Percentiles rank a stretch among this genome's conserved stretches.
Evolutionary conservation across 2,113 vertebrate species (phyloP).

Genomic region (Gymnorhina tibicen): DNA sequence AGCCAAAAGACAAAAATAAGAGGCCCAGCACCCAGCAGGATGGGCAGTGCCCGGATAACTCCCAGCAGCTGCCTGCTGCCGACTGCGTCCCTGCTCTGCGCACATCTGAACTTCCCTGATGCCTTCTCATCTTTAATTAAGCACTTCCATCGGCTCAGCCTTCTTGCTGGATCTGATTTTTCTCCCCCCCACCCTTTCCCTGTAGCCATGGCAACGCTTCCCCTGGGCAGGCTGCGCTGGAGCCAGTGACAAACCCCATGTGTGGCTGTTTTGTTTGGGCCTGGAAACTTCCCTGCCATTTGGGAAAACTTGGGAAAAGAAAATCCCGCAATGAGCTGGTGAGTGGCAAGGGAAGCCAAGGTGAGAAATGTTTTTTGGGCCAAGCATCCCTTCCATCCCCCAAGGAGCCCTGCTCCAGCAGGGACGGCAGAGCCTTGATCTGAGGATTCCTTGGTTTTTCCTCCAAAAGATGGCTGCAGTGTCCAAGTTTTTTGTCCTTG

Average conservation of each 20-base stretch:
- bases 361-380: neutral
- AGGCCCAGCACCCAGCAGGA: neutral
- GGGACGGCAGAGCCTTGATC: neutral
- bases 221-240: neutral
- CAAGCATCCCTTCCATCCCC: neutral
- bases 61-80: neutral
- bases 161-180: neutral
- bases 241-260: neutral
- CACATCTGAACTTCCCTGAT: neutral
- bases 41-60: neutral
- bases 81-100: neutral
- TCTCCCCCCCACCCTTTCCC: no score
- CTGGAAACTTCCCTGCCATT: neutral
- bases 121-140: conserved; percentile 51
- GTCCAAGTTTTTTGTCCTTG: accelerated
- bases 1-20: neutral
- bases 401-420: neutral
- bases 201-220: conserved; percentile 13
- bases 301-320: conserved; percentile 4
- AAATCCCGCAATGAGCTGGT: accelerated
- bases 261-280: neutral
- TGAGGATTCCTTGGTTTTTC: neutral
- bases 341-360: accelerated
- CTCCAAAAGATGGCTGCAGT: neutral
- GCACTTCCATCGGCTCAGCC: neutral